Conservation (phyloP, 2,888 invertebrate species). For the Chydorus sphaericus region DNA sequence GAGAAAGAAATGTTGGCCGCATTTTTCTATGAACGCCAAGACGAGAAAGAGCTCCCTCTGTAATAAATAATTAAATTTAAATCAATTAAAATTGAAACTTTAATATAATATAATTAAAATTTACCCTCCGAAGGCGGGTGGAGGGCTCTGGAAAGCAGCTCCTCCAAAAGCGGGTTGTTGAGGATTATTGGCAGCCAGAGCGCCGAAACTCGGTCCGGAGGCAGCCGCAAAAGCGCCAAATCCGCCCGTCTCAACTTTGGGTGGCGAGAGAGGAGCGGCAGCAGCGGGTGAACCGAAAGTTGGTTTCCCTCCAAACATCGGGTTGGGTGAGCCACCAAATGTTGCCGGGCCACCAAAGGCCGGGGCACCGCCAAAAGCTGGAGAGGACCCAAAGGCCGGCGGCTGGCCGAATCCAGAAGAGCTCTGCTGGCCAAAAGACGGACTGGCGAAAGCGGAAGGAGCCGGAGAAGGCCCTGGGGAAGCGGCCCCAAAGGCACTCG, state of each 20-base stretch:
- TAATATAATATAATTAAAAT: neutral
- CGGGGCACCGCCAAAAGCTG: conserved; percentile 7
- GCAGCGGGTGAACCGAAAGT: conserved; percentile 1
- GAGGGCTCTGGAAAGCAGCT: neutral
- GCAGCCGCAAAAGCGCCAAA: conserved; percentile 12
- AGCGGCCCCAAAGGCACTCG: conserved; percentile 9
- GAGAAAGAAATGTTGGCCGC: too few relatives aligned
- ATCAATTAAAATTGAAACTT: neutral
- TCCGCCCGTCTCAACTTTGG: neutral
- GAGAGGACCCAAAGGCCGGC: neutral
- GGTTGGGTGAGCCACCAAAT: neutral
- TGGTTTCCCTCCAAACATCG: neutral
- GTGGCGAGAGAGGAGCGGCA: neutral
- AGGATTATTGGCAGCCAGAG: neutral
- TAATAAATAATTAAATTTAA: neutral
- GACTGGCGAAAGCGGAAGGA: conserved; percentile 4
- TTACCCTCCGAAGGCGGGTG: conserved; percentile 11
- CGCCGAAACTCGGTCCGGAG: conserved; percentile 2
- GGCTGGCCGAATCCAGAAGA: conserved; percentile 7
- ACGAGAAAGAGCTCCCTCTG: conserved; percentile 9
- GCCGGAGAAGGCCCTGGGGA: too few relatives aligned
- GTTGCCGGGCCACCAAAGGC: conserved; percentile 1
- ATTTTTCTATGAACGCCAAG: too few relatives aligned
- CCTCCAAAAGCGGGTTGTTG: conserved; percentile 12
- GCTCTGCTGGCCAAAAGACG: too few relatives aligned